A percentile compares a stretch with the other conserved stretches of the same genome.
These are phyloP conservation scores for Tyto alba DNA, from an alignment of 2,113 vertebrate species.

Conservation along the genomic window DNA sequence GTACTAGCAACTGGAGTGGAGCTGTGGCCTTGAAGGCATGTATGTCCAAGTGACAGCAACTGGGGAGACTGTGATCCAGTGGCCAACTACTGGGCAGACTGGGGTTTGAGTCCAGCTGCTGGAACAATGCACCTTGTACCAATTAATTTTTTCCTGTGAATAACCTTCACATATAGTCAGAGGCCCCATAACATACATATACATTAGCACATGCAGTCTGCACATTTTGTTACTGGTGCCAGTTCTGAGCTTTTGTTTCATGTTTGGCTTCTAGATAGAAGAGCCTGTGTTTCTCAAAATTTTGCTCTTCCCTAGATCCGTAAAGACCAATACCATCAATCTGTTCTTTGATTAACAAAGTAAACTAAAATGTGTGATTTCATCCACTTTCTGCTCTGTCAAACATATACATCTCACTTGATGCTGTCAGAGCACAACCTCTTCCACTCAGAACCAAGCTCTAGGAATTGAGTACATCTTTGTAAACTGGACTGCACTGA, in stretches of 20 bases:
- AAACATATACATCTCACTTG: neutral
- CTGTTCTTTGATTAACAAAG: neutral
- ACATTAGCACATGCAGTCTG: too few species aligned
- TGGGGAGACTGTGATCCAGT: neutral
- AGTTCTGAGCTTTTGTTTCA: neutral
- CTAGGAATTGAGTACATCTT: neutral
- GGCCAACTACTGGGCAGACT: rapidly evolving
- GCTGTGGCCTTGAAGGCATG: neutral
- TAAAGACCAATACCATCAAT: neutral
- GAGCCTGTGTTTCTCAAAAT: neutral
- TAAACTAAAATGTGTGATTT: neutral
- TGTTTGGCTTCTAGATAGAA: neutral
- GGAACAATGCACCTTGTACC: neutral
- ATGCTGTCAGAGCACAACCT: neutral
- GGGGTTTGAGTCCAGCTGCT: neutral
- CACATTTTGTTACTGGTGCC: neutral
- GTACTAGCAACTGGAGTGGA: neutral
- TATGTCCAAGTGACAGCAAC: neutral
- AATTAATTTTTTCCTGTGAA: neutral
- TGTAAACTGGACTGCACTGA: neutral
- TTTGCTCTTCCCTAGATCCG: neutral
- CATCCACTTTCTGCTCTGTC: neutral
- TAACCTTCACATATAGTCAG: too few species aligned
- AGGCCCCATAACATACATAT: too few species aligned
- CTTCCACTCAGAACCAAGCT: neutral